These are phyloP conservation scores for Galleria mellonella DNA, from an alignment of 1,140 invertebrate genomes.

Conservation along the genomic window DNA sequence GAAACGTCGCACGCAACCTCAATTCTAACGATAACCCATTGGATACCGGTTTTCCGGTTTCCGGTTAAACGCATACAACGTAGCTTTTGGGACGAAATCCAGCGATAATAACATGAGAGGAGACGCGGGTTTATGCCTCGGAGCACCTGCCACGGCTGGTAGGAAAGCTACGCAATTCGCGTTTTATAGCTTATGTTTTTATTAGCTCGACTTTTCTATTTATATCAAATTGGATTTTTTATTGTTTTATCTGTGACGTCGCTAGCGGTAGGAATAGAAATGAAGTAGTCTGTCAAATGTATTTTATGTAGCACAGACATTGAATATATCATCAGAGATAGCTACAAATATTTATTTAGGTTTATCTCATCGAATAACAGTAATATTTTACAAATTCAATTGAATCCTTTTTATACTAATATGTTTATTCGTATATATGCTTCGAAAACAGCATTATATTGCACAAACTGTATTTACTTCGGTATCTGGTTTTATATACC, in stretches of 20 bases:
- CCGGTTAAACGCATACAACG: constrained; percentile 9
- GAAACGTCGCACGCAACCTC: constrained; percentile 12
- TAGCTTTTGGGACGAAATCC: constrained; percentile 11
- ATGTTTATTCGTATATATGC: too few relatives aligned
- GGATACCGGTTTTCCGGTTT: constrained; percentile 11
- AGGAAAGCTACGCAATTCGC: constrained; percentile 2
- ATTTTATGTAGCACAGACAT: background rate
- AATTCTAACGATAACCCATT: constrained; percentile 15
- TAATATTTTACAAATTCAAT: too few relatives aligned
- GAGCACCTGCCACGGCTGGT: constrained; percentile 14
- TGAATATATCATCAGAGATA: too few relatives aligned
- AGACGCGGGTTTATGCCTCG: constrained; percentile 9
- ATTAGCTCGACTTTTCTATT: constrained; percentile 8
- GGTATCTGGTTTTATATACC: too few relatives aligned
- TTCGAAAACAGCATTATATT: too few relatives aligned
- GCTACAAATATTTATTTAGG: too few relatives aligned
- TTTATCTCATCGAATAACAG: too few relatives aligned
- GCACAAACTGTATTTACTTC: too few relatives aligned
- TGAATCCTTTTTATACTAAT: too few relatives aligned
- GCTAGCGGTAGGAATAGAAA: too few relatives aligned
- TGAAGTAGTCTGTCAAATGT: background rate
- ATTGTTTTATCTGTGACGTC: background rate
- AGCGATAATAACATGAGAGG: constrained; percentile 14
- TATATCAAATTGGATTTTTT: constrained; percentile 4
- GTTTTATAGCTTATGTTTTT: constrained; percentile 15